phyloP scores from a whole-genome alignment of 2,888 invertebrate species.

The Empis livida region DNA sequence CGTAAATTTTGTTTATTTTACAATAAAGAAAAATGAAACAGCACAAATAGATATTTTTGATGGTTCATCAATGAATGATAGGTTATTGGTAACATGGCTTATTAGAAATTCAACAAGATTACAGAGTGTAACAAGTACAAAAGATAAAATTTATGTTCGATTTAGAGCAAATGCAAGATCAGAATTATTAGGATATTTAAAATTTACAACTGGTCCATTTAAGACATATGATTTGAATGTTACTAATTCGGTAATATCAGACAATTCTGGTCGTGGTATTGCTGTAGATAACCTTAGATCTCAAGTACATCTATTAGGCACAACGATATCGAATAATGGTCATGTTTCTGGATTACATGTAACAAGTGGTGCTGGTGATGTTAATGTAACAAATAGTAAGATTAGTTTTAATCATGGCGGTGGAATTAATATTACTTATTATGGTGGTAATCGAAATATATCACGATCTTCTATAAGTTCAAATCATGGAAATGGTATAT shows the following conservation, averaged over 20 bases:
- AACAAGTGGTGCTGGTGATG: conserved; percentile 80
- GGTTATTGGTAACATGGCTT: conserved; percentile 53
- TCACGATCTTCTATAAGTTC: conserved; percentile 74
- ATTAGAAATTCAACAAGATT: conserved; percentile 78
- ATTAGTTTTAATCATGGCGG: conserved; percentile 87
- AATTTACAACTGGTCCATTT: conserved; percentile 61
- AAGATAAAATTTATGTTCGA: conserved; percentile 65
- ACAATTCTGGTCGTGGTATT: conserved; percentile 91
- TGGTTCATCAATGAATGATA: conserved; percentile 57
- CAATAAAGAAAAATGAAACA: conserved; percentile 61
- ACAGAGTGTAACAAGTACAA: conserved; percentile 73
- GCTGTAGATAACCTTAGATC: conserved; percentile 84
- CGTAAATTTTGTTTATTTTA: conserved; percentile 69
- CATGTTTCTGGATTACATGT: conserved; percentile 87
- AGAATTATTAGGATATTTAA: conserved; percentile 62
- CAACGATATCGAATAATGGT: conserved; percentile 72
- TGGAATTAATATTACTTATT: conserved; percentile 90
- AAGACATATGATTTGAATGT: conserved; percentile 80
- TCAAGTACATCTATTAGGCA: conserved; percentile 71
- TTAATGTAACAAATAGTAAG: conserved; percentile 82
- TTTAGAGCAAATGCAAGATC: conserved; percentile 62
- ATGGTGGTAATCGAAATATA: conserved; percentile 87
- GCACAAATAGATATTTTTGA: conserved; percentile 67
- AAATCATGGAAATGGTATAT: conserved; percentile 78
- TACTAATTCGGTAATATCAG: conserved; percentile 67